Percentiles rank a stretch among this genome's conserved stretches.
Conservation (phyloP, 2,113 vertebrate genomes). For the Ailuropoda melanoleuca region DNA sequence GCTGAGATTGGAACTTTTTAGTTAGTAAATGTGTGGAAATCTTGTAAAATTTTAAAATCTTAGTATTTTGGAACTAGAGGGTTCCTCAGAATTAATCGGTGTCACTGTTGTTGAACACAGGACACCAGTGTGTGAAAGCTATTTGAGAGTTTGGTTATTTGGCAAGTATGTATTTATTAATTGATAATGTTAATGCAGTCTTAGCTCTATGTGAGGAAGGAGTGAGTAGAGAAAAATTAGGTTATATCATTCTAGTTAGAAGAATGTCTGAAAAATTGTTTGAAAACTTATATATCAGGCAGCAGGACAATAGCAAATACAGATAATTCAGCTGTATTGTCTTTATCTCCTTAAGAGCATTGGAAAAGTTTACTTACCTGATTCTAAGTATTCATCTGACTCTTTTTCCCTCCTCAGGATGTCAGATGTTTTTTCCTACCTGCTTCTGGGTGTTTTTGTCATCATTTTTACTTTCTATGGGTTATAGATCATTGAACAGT, state of each 20-base stretch:
- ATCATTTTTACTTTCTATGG: not conserved
- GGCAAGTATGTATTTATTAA: not conserved
- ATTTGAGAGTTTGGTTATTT: not conserved
- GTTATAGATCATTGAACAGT: not conserved
- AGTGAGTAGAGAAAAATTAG: not conserved
- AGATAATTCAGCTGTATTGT: not conserved
- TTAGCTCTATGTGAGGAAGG: not conserved
- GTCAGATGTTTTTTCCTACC: not conserved
- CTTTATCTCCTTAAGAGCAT: not conserved
- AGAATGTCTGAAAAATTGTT: not conserved
- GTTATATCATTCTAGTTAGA: not conserved
- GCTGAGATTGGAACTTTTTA: not conserved
- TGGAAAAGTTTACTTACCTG: not conserved
- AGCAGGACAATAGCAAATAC: not conserved
- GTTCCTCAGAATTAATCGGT: not conserved
- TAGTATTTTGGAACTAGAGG: not conserved
- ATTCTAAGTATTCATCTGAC: not conserved
- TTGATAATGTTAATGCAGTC: not conserved
- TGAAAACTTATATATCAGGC: not conserved
- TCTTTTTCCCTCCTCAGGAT: not conserved
- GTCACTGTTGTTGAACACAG: not conserved
- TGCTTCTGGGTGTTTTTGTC: not conserved
- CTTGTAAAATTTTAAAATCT: not conserved
- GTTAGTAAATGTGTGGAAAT: not conserved
- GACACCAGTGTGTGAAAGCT: not conserved